A percentile compares a stretch with the other conserved stretches of the same genome.
Conservation (phyloP, 2,888 invertebrate species). For the Drosophila paranaensis region DNA sequence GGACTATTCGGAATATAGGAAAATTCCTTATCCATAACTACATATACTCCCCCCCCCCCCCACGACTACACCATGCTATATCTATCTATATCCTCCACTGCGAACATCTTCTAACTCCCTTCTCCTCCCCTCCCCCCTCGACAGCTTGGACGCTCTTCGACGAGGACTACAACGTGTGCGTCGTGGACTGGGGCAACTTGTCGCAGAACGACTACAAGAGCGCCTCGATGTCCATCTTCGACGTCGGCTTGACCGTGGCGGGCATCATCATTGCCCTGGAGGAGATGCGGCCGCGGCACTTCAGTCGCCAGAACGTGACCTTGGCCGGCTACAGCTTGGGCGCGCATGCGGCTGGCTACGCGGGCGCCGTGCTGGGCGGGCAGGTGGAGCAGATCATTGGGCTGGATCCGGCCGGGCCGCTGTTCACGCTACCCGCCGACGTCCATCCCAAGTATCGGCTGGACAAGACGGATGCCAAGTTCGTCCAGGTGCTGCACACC, state of each 20-base stretch:
- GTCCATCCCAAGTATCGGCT: slow-evolving; percentile 80
- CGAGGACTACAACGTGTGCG: slow-evolving; percentile 80
- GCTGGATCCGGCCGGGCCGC: slow-evolving; percentile 84
- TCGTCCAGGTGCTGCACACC: slow-evolving; percentile 84
- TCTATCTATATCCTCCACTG: too few species aligned
- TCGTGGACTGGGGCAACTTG: slow-evolving; percentile 83
- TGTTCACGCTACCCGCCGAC: slow-evolving; percentile 82
- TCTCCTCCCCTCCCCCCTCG: too few species aligned
- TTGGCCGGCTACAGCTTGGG: slow-evolving; percentile 84
- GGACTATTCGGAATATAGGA: too few species aligned
- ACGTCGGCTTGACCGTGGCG: slow-evolving; percentile 83
- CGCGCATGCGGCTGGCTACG: slow-evolving; percentile 84
- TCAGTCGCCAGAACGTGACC: slow-evolving; percentile 80
- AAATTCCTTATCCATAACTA: too few species aligned
- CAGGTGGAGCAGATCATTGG: slow-evolving; percentile 84
- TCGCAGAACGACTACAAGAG: slow-evolving; percentile 82
- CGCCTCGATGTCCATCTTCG: slow-evolving; percentile 83
- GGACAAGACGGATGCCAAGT: slow-evolving; percentile 82
- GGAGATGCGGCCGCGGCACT: slow-evolving; percentile 64
- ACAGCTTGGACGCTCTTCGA: slow-evolving; percentile 82
- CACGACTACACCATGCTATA: too few species aligned
- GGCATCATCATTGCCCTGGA: slow-evolving; percentile 82
- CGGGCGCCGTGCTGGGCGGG: slow-evolving; percentile 79
- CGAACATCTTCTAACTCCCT: too few species aligned
- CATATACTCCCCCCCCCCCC: too few species aligned